Evolutionary conservation across 2,888 invertebrate species (phyloP), one percentile per base, ranked within the genome.

Genomic region (Horisme vitalbata): DNA sequence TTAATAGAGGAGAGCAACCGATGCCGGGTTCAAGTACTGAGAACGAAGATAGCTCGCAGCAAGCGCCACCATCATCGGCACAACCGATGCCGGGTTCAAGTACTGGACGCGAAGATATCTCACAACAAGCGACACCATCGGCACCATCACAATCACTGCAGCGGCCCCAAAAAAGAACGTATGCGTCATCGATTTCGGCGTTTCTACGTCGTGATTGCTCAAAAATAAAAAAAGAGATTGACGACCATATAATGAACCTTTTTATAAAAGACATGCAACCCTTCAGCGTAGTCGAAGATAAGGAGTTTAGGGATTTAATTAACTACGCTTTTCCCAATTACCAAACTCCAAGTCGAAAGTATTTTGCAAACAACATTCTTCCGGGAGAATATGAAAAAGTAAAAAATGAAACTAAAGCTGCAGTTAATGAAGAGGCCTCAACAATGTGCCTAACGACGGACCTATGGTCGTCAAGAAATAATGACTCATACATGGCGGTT

Each of bases 291-390:
- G 46, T 59, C n/a, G 51, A 52, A 37, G 54, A 59, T 20, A 15
- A 33, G 14, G 52, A 49, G 13, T 55, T 59, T 50, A 41, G 52
- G 4, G 34, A 52, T 24, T 34, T 56, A 4, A 36, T 54, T 10
- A 23, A 39, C 13, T 51, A 37, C 39, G 54, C 58, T 7, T 57
- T 57, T 27, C 55, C 52, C 3, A 46, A 52, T 43, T 57, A 59
- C 33, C 34, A 7, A 3, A 39, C 55, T 21, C 59, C 54, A 27
- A 26, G 48, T 10, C 37, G 59, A 33, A 59, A 55, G 28, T 57
- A 55, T 47, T 59, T 57, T 26, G 45, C 55, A 1, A 57, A 55
- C 32, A 57, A 54, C 46, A 41, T 60, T 36, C 37, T 55, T n/a
- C 59, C 54, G 7, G 23, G 38, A 21, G 31, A 34, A 1, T 51